These are phyloP conservation scores for Odontophorus gujanensis DNA, from an alignment of 2,113 vertebrate genomes.

Conservation along the genomic window DNA sequence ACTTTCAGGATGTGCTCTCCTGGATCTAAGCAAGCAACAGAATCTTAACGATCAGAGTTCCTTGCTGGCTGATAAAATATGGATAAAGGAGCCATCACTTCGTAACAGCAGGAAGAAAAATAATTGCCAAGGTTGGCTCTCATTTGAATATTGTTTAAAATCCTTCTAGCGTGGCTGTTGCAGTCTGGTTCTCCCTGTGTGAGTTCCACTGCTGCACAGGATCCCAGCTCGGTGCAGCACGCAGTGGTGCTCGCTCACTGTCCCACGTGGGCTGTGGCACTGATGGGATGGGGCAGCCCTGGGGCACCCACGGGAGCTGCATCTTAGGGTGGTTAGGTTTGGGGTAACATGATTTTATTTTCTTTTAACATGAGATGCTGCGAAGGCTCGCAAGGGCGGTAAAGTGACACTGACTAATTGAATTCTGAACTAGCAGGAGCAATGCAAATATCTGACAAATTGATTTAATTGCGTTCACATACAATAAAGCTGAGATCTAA, in stretches of 20 bases:
- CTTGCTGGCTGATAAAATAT: conserved; percentile 72
- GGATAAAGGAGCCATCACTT: conserved; percentile 71
- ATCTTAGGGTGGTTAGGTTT: not conserved
- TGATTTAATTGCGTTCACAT: conserved; percentile 91
- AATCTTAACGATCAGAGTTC: conserved; percentile 65
- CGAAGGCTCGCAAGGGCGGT: conserved; percentile 69
- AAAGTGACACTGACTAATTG: conserved; percentile 82
- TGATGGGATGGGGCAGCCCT: not conserved
- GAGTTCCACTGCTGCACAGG: not conserved
- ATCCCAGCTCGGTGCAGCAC: not conserved
- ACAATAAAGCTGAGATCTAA: conserved; percentile 92
- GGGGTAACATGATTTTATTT: not conserved
- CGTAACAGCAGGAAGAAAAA: conserved; percentile 71
- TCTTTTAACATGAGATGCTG: not conserved
- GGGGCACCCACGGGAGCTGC: not conserved
- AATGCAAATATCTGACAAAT: conserved; percentile 88
- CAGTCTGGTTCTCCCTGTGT: conserved; percentile 7
- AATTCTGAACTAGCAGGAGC: conserved; percentile 81
- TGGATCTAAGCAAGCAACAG: conserved; percentile 56
- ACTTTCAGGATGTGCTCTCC: conserved; percentile 52
- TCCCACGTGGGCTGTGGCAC: not conserved
- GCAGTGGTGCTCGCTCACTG: not conserved
- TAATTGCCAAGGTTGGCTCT: conserved; percentile 70
- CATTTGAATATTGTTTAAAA: conserved; percentile 63
- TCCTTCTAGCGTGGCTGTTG: conserved; percentile 7